Conservation (phyloP, 2,888 invertebrate genomes). For the Volucella inflata region DNA sequence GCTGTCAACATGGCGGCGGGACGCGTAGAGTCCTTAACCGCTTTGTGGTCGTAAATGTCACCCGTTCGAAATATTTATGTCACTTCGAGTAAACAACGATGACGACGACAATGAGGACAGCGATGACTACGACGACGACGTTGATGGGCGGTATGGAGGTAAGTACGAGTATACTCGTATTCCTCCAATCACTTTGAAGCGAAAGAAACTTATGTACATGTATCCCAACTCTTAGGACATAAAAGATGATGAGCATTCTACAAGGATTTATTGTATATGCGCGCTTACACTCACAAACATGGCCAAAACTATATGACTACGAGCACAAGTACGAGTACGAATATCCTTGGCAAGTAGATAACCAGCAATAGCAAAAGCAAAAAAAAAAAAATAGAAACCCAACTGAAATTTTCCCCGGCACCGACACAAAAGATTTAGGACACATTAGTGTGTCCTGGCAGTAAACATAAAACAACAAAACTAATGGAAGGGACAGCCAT, state of each 20-base stretch:
- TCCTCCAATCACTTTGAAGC: slow-evolving; percentile 72
- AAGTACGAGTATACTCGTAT: slow-evolving; percentile 13
- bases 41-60: slow-evolving; percentile 75
- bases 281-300: slow-evolving; percentile 25
- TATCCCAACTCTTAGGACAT: slow-evolving; percentile 65
- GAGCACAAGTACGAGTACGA: not conserved
- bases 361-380: slow-evolving; percentile 7
- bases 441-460: slow-evolving; percentile 74
- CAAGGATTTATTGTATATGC: slow-evolving; percentile 67
- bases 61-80: slow-evolving; percentile 75
- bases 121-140: slow-evolving; percentile 26
- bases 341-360: slow-evolving; percentile 44
- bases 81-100: slow-evolving; percentile 71
- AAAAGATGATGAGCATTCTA: slow-evolving; percentile 75
- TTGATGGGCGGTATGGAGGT: slow-evolving; percentile 4
- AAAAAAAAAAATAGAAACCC: too few species aligned
- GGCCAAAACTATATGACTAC: too few species aligned
- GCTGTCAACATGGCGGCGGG: slow-evolving; percentile 58
- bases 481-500: slow-evolving; percentile 74
- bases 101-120: slow-evolving; percentile 21
- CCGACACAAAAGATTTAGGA: slow-evolving; percentile 67
- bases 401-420: slow-evolving; percentile 45
- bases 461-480: slow-evolving; percentile 72
- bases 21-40: slow-evolving; percentile 71
- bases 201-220: slow-evolving; percentile 71